A percentile compares a stretch with the other conserved stretches of the same genome.
Evolutionary conservation across 2,113 vertebrate genomes (phyloP).

Genomic region (Euleptes europaea): DNA sequence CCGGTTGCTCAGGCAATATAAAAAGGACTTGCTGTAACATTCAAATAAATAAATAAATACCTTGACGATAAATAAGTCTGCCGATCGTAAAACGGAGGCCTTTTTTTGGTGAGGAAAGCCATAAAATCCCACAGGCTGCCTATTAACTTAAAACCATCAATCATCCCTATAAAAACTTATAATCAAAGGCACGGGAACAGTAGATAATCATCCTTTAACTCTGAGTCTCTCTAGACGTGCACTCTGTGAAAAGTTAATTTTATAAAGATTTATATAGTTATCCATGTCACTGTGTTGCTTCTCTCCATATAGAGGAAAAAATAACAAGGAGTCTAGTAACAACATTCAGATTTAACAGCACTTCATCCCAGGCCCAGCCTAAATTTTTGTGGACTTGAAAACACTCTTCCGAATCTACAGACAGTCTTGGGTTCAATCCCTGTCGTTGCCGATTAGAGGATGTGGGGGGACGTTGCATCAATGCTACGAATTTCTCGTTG

Average conservation of each 20-base stretch:
- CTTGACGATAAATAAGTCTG: background rate
- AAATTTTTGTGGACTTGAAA: too few relatives aligned
- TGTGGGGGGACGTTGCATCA: too few relatives aligned
- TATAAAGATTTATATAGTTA: background rate
- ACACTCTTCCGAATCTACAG: too few relatives aligned
- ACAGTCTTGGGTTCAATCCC: too few relatives aligned
- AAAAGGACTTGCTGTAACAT: background rate
- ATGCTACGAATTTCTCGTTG: too few relatives aligned
- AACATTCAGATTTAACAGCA: too few relatives aligned
- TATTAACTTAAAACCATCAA: conserved; percentile 10
- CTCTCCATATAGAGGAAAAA: background rate
- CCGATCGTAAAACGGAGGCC: too few relatives aligned
- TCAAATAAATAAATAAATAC: background rate
- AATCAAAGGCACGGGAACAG: background rate
- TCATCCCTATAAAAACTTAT: conserved; percentile 1
- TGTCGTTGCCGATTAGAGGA: too few relatives aligned
- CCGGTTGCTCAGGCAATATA: background rate
- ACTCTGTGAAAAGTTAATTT: background rate
- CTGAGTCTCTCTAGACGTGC: background rate
- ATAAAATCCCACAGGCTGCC: background rate
- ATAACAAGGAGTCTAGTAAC: too few relatives aligned
- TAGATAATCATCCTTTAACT: background rate
- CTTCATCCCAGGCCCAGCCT: too few relatives aligned
- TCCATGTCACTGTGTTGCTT: background rate
- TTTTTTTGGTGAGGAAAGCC: background rate